Evolutionary conservation across 2,797 vertebrate genomes (phyloP).

Genomic region (Sardinella longiceps): DNA sequence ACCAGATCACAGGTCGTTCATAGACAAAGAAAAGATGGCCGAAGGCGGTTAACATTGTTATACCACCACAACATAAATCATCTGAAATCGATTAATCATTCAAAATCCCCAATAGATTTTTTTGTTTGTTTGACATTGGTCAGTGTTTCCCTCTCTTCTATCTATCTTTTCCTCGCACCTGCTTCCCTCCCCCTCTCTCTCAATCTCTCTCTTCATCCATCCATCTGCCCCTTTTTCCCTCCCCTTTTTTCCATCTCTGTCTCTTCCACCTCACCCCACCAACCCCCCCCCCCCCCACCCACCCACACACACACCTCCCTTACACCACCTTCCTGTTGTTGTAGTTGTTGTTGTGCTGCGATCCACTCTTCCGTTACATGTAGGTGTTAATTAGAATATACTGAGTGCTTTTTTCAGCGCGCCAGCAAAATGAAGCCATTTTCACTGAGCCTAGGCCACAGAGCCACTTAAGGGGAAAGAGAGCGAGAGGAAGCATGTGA

Average conservation of each 20-base stretch:
- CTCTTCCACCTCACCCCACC: background rate
- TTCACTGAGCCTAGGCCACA: slow-evolving; percentile 44
- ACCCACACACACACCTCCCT: too few species aligned
- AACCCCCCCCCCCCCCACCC: background rate
- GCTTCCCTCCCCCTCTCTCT: background rate
- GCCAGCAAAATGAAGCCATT: slow-evolving; percentile 50
- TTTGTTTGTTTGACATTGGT: background rate
- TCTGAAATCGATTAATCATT: too few species aligned
- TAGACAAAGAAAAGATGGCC: background rate
- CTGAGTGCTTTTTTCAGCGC: slow-evolving; percentile 44
- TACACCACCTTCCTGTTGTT: background rate
- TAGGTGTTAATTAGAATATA: slow-evolving; percentile 53
- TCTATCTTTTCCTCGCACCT: background rate
- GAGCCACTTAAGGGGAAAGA: slow-evolving; percentile 46
- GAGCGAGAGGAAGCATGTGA: slow-evolving; percentile 32
- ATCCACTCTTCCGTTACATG: slow-evolving; percentile 35
- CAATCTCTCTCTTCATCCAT: background rate
- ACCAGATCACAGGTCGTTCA: background rate
- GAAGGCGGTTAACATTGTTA: too few species aligned
- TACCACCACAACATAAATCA: too few species aligned
- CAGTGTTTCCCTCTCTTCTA: background rate
- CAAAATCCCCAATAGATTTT: background rate
- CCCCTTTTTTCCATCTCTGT: background rate
- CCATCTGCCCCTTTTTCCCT: background rate
- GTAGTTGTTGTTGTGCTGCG: background rate